These are phyloP conservation scores for Mastomys coucha DNA, from an alignment of 2,113 vertebrate genomes.

Conservation along the genomic window DNA sequence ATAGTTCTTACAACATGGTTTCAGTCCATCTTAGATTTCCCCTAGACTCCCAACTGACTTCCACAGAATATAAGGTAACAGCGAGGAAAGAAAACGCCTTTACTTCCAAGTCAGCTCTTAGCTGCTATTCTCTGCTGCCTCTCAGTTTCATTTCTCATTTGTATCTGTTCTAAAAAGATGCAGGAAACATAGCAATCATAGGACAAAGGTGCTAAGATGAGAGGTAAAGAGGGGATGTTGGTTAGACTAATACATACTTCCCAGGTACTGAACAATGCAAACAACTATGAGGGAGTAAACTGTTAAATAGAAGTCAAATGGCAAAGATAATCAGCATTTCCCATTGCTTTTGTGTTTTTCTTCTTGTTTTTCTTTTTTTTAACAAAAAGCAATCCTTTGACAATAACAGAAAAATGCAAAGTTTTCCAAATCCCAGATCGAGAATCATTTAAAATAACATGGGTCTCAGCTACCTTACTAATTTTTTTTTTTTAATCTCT, in stretches of 20 bases:
- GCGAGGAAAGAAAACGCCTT: background rate
- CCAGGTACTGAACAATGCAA: background rate
- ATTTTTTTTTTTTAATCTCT: background rate
- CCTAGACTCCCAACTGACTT: background rate
- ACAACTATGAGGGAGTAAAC: background rate
- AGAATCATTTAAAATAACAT: background rate
- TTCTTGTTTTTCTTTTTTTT: background rate
- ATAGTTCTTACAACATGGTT: background rate
- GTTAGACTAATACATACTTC: background rate
- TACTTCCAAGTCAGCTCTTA: background rate
- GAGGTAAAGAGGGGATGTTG: background rate
- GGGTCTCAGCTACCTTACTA: background rate
- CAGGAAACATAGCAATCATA: background rate
- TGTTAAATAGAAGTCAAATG: conserved; percentile 16
- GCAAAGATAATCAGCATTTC: background rate
- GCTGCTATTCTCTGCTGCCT: background rate
- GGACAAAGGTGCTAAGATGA: background rate
- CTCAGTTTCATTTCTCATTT: background rate
- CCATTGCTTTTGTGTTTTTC: background rate
- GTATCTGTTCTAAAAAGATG: background rate
- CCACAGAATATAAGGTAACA: background rate
- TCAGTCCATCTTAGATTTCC: conserved; percentile 29
- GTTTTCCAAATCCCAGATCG: background rate
- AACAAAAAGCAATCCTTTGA: background rate
- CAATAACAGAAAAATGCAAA: background rate